These are phyloP conservation scores for Bilobella aurantiaca DNA, from an alignment of 1,140 invertebrate species.

Conservation along the genomic window DNA sequence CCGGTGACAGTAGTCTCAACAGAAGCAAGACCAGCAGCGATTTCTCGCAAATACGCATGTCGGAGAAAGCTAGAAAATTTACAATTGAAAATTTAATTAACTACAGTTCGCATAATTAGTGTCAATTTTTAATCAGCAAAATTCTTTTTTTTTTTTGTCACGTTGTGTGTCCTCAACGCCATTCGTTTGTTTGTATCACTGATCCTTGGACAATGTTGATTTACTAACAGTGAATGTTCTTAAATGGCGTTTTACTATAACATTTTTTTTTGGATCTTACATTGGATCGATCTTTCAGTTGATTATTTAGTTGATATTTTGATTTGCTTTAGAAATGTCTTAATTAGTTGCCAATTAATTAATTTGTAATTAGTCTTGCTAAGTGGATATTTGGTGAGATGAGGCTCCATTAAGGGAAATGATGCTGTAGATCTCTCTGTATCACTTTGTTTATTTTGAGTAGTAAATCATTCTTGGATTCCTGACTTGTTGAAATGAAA, in stretches of 20 bases:
- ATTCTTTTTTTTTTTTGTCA: too few relatives aligned
- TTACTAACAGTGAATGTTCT: too few relatives aligned
- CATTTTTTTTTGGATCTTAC: too few relatives aligned
- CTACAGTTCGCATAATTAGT: too few relatives aligned
- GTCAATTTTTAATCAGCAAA: too few relatives aligned
- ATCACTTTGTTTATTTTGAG: constrained; percentile 2
- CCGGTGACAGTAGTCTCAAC: too few relatives aligned
- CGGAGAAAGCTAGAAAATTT: constrained; percentile 17
- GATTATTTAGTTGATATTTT: background rate
- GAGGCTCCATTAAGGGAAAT: background rate
- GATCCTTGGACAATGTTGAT: too few relatives aligned
- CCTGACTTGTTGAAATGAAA: background rate
- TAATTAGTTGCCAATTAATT: background rate
- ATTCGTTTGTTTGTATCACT: too few relatives aligned
- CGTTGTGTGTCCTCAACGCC: too few relatives aligned
- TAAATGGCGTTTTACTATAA: too few relatives aligned
- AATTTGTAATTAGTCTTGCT: background rate
- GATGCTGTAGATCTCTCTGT: background rate
- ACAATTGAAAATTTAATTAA: constrained; percentile 28
- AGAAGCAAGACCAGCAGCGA: background rate
- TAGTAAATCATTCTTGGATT: background rate
- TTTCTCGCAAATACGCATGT: background rate
- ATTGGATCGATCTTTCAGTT: too few relatives aligned
- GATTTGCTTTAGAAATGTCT: background rate
- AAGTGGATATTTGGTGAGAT: background rate